A percentile compares a stretch with the other conserved stretches of the same genome.
Conservation (phyloP, 2,113 vertebrate species). For the Phalacrocorax brasilianus region DNA sequence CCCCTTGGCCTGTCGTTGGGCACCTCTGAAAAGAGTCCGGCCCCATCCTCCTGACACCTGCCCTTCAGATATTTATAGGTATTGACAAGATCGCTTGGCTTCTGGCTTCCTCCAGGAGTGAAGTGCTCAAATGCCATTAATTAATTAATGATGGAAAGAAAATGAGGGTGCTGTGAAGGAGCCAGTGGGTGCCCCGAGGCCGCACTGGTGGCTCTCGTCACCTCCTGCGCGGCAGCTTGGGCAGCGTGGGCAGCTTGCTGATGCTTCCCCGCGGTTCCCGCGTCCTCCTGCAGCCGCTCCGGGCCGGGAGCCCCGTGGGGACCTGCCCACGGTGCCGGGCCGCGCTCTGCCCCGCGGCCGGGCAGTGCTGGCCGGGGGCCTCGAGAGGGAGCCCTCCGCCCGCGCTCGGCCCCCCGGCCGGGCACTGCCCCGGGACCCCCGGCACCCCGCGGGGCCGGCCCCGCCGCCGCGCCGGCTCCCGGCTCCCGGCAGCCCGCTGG, state of each 20-base stretch:
- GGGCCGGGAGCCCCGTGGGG: background rate
- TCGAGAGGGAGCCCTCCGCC: slow-evolving; percentile 42
- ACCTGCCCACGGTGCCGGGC: background rate
- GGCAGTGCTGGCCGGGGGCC: background rate
- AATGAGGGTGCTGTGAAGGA: background rate
- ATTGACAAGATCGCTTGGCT: background rate
- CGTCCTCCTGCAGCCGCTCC: background rate
- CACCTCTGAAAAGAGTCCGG: too few species aligned
- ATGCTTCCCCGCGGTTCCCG: background rate
- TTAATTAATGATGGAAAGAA: background rate
- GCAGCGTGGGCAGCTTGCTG: too few species aligned
- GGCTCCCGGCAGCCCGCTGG: too few species aligned
- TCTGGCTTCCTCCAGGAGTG: background rate
- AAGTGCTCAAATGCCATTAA: background rate
- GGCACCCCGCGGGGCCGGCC: too few species aligned
- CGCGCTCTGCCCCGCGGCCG: background rate
- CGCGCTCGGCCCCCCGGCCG: background rate
- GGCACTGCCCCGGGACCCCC: too few species aligned
- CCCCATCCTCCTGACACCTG: too few species aligned
- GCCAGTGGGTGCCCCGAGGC: background rate
- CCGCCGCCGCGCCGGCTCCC: too few species aligned
- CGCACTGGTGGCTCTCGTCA: accelerated
- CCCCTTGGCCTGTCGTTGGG: too few species aligned
- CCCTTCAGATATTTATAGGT: too few species aligned
- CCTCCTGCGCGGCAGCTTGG: background rate